Base-by-base conservation (phyloP, 1,140 invertebrate species). In the Drosophila tsacasi region DNA sequence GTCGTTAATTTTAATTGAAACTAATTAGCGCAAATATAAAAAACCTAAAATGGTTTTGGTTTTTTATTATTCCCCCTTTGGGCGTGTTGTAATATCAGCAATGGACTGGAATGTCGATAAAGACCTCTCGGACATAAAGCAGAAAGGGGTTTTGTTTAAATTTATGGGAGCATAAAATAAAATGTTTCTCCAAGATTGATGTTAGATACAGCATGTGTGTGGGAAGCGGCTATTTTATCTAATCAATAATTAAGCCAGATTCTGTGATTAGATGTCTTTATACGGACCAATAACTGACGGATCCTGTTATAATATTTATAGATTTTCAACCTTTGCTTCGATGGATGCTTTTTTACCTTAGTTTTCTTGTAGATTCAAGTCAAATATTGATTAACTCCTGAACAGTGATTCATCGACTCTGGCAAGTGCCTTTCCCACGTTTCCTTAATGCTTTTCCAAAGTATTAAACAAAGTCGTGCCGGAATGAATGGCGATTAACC, bases 1-100 rank as follows among this genome's bases (percentile, higher is more conserved):
- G 74, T 87, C 85, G 74, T 89, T 90, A 89, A 84, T 90, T 90
- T 90, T 89, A 89, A 90, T 90, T 89, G 86, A 89, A 89, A 81
- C 81, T 89, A 90, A 89, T 89, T 89, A 90, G 79, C 85, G 67
- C 81, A 90, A 60, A 73, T 74, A 67, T 77, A 81, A 78, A 87
- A 79, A 63, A 78, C 39, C 64, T 55, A 27, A 58, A 78, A 78
- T 59, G 30, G 30, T 58, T 77, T 55, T 42, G 63, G 19, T 17
- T 68, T 55, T 37, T 55, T 55, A 55, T 37, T n/a, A 19, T 32
- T 52, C 27, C 9, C 32, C 32, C 8, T 21, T 21, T 5, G 25
- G 42, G 42, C 23, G 13, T 76, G 54, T 59, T 59, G 73, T 76
- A 76, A 76, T 76, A 32, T 27, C n/a, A 54, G 60, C 27, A 69